Evolutionary conservation across 2,888 invertebrate species (phyloP).

Genomic region (Julus scanicus): DNA sequence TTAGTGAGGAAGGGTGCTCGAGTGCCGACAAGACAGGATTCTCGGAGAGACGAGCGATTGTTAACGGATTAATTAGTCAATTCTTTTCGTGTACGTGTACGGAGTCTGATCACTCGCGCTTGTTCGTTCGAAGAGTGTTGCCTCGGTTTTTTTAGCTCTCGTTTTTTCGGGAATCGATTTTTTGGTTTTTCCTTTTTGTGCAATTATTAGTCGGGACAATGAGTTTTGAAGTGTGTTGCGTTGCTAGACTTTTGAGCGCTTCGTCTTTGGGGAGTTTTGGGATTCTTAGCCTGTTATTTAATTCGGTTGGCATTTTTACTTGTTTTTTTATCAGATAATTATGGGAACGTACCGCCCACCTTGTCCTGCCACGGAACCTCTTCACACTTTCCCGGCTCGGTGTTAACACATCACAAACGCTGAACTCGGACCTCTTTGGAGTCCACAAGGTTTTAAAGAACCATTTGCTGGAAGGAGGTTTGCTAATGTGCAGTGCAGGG

Average conservation of each 20-base stretch:
- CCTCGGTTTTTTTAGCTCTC: constrained; percentile 21
- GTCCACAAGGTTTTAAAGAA: too few relatives aligned
- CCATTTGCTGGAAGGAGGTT: neutral
- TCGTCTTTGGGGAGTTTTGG: constrained; percentile 10
- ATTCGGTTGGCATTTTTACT: constrained; percentile 36
- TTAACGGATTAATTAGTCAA: constrained; percentile 30
- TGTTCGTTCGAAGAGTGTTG: constrained; percentile 43
- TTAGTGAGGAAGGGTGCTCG: constrained; percentile 27
- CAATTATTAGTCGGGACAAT: constrained; percentile 22
- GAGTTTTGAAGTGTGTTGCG: constrained; percentile 10
- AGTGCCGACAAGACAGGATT: constrained; percentile 11
- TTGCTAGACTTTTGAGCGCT: constrained; percentile 29
- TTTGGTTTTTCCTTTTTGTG: constrained; percentile 24
- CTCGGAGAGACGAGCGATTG: constrained; percentile 25
- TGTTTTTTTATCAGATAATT: neutral
- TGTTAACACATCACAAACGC: neutral
- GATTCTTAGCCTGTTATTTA: neutral
- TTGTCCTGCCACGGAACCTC: neutral
- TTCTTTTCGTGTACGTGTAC: constrained; percentile 41
- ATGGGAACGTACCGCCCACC: neutral
- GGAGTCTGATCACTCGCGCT: constrained; percentile 40
- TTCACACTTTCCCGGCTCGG: neutral
- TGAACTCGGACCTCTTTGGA: neutral
- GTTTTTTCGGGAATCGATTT: neutral
- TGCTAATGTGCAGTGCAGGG: neutral